phyloP scores from a whole-genome alignment of 2,888 invertebrate species.

The Coenonympha glycerion region DNA sequence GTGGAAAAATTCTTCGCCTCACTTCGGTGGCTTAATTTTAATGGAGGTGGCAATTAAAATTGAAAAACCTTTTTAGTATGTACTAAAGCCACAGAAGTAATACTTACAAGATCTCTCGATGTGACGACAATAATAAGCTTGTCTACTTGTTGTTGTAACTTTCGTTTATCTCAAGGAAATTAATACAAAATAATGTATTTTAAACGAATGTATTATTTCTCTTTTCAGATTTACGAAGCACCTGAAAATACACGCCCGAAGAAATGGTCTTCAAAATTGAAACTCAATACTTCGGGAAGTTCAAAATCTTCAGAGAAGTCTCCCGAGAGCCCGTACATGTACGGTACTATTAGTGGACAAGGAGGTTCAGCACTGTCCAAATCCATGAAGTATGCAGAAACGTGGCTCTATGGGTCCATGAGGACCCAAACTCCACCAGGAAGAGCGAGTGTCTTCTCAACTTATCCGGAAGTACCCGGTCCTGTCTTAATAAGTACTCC shows the following conservation, averaged over 20 bases:
- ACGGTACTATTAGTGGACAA: conserved; percentile 74
- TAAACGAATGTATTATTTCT: conserved; percentile 18
- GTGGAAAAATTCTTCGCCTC: neutral
- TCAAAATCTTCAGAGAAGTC: conserved; percentile 66
- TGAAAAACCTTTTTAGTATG: too few relatives aligned
- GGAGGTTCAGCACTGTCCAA: conserved; percentile 84
- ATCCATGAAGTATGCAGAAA: conserved; percentile 90
- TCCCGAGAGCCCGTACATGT: conserved; percentile 67
- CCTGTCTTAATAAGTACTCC: conserved; percentile 72
- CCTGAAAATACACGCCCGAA: conserved; percentile 76
- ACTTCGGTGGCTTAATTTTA: neutral
- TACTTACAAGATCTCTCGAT: too few relatives aligned
- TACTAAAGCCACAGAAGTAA: too few relatives aligned
- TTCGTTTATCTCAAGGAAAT: too few relatives aligned
- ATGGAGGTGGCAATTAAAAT: too few relatives aligned
- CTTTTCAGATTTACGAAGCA: conserved; percentile 69
- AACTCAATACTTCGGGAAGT: conserved; percentile 72
- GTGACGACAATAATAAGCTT: too few relatives aligned
- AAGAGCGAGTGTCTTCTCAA: conserved; percentile 69
- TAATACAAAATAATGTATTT: too few relatives aligned
- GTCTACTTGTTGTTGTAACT: too few relatives aligned
- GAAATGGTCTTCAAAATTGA: conserved; percentile 84
- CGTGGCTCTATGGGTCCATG: conserved; percentile 89
- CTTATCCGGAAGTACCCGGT: conserved; percentile 63
- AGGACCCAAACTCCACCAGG: conserved; percentile 71